These are phyloP conservation scores for Smutsia temminckii DNA, from an alignment of 2,797 vertebrate species.

Conservation along the genomic window DNA sequence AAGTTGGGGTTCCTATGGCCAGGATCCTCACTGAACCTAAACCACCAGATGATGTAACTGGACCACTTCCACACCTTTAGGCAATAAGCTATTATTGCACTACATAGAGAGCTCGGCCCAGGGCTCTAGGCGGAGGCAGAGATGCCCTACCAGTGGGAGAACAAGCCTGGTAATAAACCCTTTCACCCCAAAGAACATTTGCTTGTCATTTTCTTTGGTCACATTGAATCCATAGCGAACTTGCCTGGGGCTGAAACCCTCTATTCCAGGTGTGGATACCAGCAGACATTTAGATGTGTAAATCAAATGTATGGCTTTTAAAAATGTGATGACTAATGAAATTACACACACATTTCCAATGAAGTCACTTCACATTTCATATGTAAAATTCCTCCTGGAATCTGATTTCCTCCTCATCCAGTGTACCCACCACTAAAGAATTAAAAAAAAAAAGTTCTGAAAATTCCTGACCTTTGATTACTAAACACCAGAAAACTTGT, in stretches of 20 bases:
- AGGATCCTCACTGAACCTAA: too few relatives aligned
- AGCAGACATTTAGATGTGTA: background rate
- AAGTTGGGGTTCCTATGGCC: too few relatives aligned
- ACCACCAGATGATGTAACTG: too few relatives aligned
- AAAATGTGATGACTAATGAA: conserved; percentile 79
- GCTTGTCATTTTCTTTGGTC: too few relatives aligned
- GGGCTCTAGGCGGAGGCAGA: too few relatives aligned
- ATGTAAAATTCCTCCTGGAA: conserved; percentile 81
- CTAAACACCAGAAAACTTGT: conserved; percentile 67
- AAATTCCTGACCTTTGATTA: conserved; percentile 57
- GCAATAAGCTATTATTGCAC: too few relatives aligned
- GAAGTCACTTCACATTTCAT: conserved; percentile 84
- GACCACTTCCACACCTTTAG: too few relatives aligned
- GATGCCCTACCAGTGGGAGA: too few relatives aligned
- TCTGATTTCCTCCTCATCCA: conserved; percentile 73
- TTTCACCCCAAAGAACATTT: too few relatives aligned
- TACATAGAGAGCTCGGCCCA: too few relatives aligned
- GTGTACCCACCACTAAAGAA: conserved; percentile 57
- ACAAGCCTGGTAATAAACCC: too few relatives aligned
- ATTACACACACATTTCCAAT: conserved; percentile 80
- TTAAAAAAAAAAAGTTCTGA: background rate
- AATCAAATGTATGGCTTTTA: conserved; percentile 26
- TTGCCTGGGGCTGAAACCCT: background rate
- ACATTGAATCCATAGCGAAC: too few relatives aligned
- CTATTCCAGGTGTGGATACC: background rate